A percentile compares a stretch with the other conserved stretches of the same genome.
These are phyloP conservation scores for Gallirallus australis DNA, from an alignment of 2,797 vertebrate species.

Conservation along the genomic window DNA sequence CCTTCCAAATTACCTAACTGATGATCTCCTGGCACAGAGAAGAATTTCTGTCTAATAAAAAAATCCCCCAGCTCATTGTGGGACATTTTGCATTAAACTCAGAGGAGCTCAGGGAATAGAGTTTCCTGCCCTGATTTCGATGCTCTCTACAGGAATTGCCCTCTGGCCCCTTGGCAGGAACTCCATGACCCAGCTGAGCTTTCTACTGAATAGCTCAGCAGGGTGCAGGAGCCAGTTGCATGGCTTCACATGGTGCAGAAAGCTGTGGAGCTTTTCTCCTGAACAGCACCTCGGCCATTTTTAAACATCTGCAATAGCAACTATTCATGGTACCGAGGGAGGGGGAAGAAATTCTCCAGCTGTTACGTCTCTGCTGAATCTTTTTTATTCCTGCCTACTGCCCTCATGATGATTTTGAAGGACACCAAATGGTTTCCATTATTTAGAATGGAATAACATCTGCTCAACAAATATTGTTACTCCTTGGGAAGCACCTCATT, in stretches of 20 bases:
- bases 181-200: constrained; percentile 66
- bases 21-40: constrained; percentile 24
- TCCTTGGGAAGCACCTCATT: constrained; percentile 71
- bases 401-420: constrained; percentile 67
- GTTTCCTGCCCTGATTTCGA: constrained; percentile 68
- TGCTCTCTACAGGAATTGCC: constrained; percentile 67
- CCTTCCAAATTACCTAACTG: constrained; percentile 53
- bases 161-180: constrained; percentile 69
- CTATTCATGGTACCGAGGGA: background rate
- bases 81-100: constrained; percentile 41
- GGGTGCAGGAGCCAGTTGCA: constrained; percentile 62
- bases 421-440: constrained; percentile 75
- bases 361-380: constrained; percentile 63
- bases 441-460: constrained; percentile 74
- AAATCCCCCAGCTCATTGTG: constrained; percentile 21
- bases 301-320: constrained; percentile 66
- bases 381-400: constrained; percentile 57
- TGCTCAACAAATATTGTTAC: constrained; percentile 71
- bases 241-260: constrained; percentile 55
- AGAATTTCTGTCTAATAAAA: constrained; percentile 55
- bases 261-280: constrained; percentile 51
- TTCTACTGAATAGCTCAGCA: constrained; percentile 70
- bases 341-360: constrained; percentile 60
- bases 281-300: constrained; percentile 46
- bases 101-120: background rate